Percentiles rank a stretch among this genome's conserved stretches.
Conservation (phyloP, 30 jellyfish, hydroid and myxozoan genomes). For the Cassiopea andromeda region DNA sequence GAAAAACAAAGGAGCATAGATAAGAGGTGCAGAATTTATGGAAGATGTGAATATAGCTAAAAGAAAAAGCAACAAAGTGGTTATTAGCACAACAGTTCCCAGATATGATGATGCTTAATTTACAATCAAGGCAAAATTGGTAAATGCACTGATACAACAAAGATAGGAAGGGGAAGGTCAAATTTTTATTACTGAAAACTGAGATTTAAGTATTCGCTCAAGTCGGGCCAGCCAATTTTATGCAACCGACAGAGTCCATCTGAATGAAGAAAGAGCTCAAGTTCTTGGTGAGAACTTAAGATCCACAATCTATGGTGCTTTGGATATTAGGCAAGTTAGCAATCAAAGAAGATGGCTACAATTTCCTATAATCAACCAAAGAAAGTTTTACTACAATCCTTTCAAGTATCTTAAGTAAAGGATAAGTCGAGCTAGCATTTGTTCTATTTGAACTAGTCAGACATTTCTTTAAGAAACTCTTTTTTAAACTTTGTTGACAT, state of each 20-base stretch:
- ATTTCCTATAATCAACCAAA: not conserved
- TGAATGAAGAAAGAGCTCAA: not conserved
- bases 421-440: not conserved
- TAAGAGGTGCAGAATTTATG: constrained; percentile 6
- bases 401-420: not conserved
- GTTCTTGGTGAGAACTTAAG: not conserved
- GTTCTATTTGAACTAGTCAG: not conserved
- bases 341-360: not conserved
- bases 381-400: not conserved
- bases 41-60: constrained; percentile 5
- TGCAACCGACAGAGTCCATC: not conserved
- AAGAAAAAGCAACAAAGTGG: constrained; percentile 2
- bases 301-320: not conserved
- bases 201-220: not conserved
- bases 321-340: not conserved
- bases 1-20: constrained; percentile 14
- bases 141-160: not conserved
- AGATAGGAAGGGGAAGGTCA: not conserved
- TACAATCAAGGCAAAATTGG: not conserved
- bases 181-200: not conserved
- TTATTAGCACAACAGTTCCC: not conserved
- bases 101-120: constrained; percentile 15
- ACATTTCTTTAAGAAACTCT: constrained; percentile 10
- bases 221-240: not conserved
- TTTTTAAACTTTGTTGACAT: not conserved